Evolutionary conservation across 2,797 vertebrate genomes (phyloP), one percentile per base, ranked within the genome.

Genomic region (Amazona finschi): DNA sequence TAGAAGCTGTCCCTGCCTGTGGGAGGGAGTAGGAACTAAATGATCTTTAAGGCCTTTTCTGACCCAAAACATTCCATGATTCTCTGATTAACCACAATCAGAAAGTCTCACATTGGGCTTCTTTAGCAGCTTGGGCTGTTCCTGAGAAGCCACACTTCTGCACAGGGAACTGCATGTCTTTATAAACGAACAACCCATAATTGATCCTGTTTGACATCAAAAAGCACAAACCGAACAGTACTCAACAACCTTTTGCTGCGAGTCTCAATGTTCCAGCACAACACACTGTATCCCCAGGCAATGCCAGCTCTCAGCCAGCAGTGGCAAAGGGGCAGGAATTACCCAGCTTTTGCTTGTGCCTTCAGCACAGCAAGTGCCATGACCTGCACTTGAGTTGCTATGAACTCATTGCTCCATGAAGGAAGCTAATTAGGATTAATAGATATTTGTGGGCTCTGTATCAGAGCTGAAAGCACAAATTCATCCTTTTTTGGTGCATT

Each of bases 231-330:
- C 10, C 7, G 36, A 28, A 38, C 1, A 1, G 18, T 30, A 19
- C n/a, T n/a, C 28, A 41, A 9, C 25, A n/a, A 5, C 6, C 25
- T 60, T 66, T 69, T 70, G 15, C 71, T 43, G 21, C 0, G 0
- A 18, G 33, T n/a, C 9, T 5, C 4, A 44, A 10, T 1, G 12
- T 27, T 61, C 15, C 20, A 4, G 47, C 3, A 0, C 4, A 28
- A 22, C 12, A 12, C 53, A 2, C 7, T 0, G 0, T 12, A 21
- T 16, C 21, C 18, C 64, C 52, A 10, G 2, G 52, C 12, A 3
- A 15, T 1, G 24, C 52, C n/a, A 30, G 62, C 70, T 33, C 36
- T 28, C 30, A 1, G 14, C 30, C 20, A 7, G 39, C 20, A 1
- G 5, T 5, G 28, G 31, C 52, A 18, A 61, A 49, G 50, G 44